Conservation (phyloP, 2,797 vertebrate genomes). For the Odontamblyopus rebecca region DNA sequence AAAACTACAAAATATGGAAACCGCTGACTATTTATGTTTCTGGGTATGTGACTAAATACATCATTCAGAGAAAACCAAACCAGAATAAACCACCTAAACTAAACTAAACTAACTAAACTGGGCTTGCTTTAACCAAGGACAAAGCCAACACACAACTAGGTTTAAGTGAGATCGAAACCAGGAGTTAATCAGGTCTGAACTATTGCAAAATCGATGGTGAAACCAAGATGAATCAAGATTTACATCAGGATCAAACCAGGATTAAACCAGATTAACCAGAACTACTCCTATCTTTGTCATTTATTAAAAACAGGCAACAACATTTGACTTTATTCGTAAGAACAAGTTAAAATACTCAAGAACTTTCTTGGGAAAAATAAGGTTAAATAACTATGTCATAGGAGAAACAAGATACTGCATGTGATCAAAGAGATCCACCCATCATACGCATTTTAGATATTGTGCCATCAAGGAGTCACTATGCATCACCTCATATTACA, state of each 20-base stretch:
- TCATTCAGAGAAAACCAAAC: constrained; percentile 39
- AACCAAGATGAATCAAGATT: no score
- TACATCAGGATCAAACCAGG: no score
- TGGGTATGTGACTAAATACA: constrained; percentile 24
- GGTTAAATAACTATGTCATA: not conserved
- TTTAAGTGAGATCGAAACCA: not conserved
- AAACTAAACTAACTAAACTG: not conserved
- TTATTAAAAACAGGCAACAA: no score
- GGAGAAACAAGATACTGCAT: constrained; percentile 37
- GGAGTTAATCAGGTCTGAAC: no score
- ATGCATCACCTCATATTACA: not conserved
- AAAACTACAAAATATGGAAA: constrained; percentile 14
- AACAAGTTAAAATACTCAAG: not conserved
- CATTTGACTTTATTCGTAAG: not conserved
- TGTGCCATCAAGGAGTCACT: not conserved
- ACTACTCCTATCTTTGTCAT: no score
- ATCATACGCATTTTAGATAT: no score
- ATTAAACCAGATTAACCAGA: no score
- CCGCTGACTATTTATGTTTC: constrained; percentile 7
- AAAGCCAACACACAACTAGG: not conserved
- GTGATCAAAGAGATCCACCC: constrained; percentile 23
- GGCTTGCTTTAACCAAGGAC: not conserved
- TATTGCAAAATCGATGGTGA: no score
- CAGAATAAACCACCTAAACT: not conserved
- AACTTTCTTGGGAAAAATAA: constrained; percentile 17